Conservation (phyloP, 2,888 invertebrate genomes). For the Capitulum mitella region DNA sequence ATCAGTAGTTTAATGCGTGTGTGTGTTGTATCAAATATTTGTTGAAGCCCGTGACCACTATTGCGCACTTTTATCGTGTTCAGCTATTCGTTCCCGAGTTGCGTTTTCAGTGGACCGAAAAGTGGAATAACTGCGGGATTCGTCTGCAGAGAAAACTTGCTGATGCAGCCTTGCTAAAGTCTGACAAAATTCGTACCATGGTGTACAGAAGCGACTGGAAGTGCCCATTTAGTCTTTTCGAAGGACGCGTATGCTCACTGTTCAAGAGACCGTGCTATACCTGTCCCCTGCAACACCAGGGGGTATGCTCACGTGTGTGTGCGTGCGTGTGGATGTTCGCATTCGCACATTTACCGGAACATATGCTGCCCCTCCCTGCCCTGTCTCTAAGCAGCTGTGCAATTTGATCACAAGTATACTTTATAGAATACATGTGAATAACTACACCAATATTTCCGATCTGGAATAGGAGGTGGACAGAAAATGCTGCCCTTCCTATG, state of each 20-base stretch:
- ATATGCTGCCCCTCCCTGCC: neutral
- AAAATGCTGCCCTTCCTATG: neutral
- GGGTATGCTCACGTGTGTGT: neutral
- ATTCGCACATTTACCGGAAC: neutral
- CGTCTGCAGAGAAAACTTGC: too few relatives aligned
- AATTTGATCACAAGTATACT: constrained; percentile 24
- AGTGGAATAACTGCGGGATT: too few relatives aligned
- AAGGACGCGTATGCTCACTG: too few relatives aligned
- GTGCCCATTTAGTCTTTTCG: too few relatives aligned
- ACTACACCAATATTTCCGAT: neutral
- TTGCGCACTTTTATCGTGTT: neutral
- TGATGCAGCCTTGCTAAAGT: too few relatives aligned
- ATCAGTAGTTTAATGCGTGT: constrained; percentile 14
- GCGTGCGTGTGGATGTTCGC: neutral
- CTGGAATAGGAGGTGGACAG: neutral
- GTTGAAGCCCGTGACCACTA: neutral
- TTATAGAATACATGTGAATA: constrained; percentile 23
- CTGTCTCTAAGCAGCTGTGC: constrained; percentile 10
- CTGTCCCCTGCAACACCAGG: neutral
- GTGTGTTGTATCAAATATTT: constrained; percentile 9
- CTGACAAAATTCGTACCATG: too few relatives aligned
- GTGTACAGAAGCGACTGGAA: too few relatives aligned
- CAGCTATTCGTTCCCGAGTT: too few relatives aligned
- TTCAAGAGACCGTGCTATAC: too few relatives aligned
- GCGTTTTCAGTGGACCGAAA: too few relatives aligned